Percentiles rank a stretch among this genome's conserved stretches.
phyloP scores from a whole-genome alignment of 2,797 vertebrate genomes.

The Eospalax fontanierii region DNA sequence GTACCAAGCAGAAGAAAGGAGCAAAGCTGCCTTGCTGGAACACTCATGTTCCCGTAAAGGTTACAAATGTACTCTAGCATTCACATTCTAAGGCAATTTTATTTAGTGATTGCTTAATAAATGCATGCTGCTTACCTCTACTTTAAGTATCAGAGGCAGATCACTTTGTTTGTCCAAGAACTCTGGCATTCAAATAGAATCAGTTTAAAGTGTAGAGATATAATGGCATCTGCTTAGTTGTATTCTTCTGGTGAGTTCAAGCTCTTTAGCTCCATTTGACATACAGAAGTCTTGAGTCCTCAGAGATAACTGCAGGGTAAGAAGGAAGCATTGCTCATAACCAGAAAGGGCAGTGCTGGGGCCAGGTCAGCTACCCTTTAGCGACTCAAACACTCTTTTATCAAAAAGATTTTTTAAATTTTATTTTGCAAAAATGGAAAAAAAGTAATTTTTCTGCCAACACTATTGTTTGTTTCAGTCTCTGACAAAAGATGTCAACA shows the following conservation, averaged over 20 bases:
- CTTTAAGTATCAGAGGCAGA: not conserved
- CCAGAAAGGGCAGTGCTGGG: not conserved
- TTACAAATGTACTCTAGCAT: not conserved
- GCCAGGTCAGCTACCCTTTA: too few species aligned
- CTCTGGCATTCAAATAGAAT: not conserved
- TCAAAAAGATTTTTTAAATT: not conserved
- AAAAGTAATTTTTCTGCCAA: not conserved
- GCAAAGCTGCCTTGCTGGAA: not conserved
- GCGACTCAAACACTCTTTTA: too few species aligned
- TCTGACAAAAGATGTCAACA: not conserved
- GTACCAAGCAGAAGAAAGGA: not conserved
- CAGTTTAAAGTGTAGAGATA: not conserved
- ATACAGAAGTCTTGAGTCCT: not conserved
- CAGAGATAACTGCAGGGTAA: not conserved
- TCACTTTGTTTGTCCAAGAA: not conserved
- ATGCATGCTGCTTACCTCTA: constrained; percentile 63
- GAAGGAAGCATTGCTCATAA: not conserved
- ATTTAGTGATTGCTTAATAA: not conserved
- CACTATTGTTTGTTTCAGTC: not conserved
- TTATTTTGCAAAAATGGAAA: not conserved
- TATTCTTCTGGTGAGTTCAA: not conserved
- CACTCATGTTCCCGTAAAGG: not conserved
- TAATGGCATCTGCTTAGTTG: accelerated
- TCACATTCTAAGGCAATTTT: not conserved
- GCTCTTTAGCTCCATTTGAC: not conserved